Percentiles rank a stretch among this genome's conserved stretches.
Conservation (phyloP, 2,797 vertebrate genomes). For the Limosa lapponica region DNA sequence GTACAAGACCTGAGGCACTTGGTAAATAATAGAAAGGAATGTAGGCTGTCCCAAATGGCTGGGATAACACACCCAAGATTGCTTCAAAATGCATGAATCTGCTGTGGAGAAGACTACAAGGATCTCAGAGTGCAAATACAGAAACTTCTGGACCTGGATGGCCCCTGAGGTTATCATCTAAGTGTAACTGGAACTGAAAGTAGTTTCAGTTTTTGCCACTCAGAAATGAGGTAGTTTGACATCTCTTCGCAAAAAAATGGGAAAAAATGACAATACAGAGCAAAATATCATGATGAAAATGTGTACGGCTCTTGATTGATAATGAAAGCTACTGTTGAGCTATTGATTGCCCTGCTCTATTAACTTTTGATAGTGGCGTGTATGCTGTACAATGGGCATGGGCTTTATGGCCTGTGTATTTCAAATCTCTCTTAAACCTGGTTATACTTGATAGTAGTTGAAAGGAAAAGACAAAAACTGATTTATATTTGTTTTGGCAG, state of each 20-base stretch:
- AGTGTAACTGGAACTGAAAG: neutral
- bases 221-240: neutral
- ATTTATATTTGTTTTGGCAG: neutral
- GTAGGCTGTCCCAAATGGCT: neutral
- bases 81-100: neutral
- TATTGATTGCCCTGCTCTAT: neutral
- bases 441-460: neutral
- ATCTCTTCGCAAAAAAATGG: neutral
- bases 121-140: neutral
- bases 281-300: neutral
- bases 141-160: neutral
- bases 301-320: neutral
- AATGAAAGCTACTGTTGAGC: neutral
- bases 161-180: neutral
- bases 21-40: neutral
- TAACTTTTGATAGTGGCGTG: neutral
- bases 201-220: neutral
- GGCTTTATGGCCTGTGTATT: neutral
- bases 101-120: neutral
- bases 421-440: neutral
- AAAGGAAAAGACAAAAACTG: neutral
- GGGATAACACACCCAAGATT: neutral
- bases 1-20: neutral
- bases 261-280: neutral
- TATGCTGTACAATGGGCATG: neutral